These are phyloP conservation scores for Plemyria rubiginata DNA, from an alignment of 2,888 invertebrate genomes.

Conservation along the genomic window DNA sequence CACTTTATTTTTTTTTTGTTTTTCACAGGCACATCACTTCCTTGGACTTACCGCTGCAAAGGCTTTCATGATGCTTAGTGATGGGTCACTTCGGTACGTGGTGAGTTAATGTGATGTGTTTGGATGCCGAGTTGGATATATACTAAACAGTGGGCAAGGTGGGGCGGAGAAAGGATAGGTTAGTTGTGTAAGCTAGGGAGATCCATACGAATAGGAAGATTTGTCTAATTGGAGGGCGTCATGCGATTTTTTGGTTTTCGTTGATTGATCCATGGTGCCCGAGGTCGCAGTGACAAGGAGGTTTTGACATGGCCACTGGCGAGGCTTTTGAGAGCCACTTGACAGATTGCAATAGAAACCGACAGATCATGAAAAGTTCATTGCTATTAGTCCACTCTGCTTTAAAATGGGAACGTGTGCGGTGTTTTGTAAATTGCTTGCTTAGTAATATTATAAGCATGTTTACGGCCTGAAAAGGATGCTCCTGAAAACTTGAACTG, in stretches of 20 bases:
- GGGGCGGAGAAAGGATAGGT: constrained; percentile 83
- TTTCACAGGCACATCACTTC: constrained; percentile 39
- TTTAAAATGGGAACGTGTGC: constrained; percentile 5
- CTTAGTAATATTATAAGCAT: no score
- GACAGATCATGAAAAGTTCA: constrained; percentile 14
- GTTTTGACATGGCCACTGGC: constrained; percentile 25
- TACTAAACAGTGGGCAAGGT: constrained; percentile 66
- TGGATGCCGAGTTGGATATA: constrained; percentile 72
- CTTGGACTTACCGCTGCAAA: constrained; percentile 83
- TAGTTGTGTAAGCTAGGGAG: constrained; percentile 80
- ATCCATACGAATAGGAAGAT: constrained; percentile 77
- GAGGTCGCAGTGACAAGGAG: constrained; percentile 34
- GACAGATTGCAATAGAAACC: constrained; percentile 11
- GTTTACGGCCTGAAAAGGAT: no score
- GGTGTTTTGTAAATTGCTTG: neutral
- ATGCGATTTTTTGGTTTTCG: constrained; percentile 58
- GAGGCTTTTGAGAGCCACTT: constrained; percentile 16
- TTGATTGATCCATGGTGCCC: constrained; percentile 35
- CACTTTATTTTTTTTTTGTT: constrained; percentile 53
- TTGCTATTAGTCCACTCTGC: constrained; percentile 1
- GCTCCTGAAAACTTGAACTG: no score
- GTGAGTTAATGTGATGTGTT: constrained; percentile 75
- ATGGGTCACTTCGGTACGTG: constrained; percentile 78
- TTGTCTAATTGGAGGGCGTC: constrained; percentile 75
- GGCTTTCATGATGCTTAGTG: constrained; percentile 81